phyloP scores from a whole-genome alignment of 2,888 invertebrate species.

The Diplazon laetatorius region DNA sequence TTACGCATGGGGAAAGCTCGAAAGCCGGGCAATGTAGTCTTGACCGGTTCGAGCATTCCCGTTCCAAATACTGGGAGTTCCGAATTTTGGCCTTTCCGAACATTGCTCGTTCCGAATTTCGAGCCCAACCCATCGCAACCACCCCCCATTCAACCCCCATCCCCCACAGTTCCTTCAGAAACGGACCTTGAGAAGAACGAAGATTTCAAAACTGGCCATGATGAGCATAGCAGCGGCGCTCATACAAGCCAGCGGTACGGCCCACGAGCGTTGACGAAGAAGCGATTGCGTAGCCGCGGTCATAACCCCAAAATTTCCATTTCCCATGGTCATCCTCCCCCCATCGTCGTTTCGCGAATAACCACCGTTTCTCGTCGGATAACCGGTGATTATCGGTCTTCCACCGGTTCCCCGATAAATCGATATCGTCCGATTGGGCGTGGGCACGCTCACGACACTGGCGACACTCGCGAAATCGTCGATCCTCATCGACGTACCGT shows the following conservation, averaged over 20 bases:
- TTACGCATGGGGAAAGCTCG: too few species aligned
- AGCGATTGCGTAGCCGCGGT: conserved; percentile 80
- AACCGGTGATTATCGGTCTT: conserved; percentile 67
- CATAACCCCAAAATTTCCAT: conserved; percentile 73
- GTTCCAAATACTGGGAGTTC: too few species aligned
- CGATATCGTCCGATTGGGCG: conserved; percentile 78
- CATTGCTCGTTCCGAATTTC: too few species aligned
- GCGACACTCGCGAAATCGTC: conserved; percentile 74
- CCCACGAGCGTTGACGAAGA: conserved; percentile 92
- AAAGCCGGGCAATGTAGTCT: too few species aligned
- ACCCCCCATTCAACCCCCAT: too few species aligned
- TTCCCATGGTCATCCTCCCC: too few species aligned
- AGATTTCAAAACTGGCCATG: conserved; percentile 94
- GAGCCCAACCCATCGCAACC: too few species aligned
- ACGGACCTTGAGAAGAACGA: conserved; percentile 88
- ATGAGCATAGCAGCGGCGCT: conserved; percentile 92
- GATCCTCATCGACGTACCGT: conserved; percentile 73
- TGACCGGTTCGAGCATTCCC: too few species aligned
- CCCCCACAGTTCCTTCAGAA: background rate
- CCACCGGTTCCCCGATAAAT: conserved; percentile 73
- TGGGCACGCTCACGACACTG: conserved; percentile 80
- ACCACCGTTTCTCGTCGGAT: conserved; percentile 76
- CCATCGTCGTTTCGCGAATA: conserved; percentile 66
- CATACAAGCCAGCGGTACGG: conserved; percentile 93
- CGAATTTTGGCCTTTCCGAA: too few species aligned